These are phyloP conservation scores for Eumaeus atala DNA, from an alignment of 1,140 invertebrate species.

Conservation along the genomic window DNA sequence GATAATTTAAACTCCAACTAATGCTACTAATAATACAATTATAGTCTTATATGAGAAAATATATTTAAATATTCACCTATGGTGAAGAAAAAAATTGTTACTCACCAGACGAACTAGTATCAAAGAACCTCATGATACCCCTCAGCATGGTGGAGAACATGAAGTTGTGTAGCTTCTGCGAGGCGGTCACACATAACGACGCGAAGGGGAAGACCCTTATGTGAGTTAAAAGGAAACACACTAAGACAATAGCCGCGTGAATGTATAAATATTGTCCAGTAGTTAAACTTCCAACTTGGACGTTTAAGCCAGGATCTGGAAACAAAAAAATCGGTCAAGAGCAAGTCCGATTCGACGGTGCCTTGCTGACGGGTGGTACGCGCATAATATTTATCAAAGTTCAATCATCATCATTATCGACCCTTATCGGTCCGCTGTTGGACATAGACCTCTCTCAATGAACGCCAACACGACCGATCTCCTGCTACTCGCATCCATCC, in stretches of 20 bases:
- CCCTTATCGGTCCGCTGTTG: no score
- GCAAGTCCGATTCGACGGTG: no score
- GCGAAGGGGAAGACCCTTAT: slow-evolving; percentile 75
- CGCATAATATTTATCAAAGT: no score
- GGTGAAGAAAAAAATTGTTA: not conserved
- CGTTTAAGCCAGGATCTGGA: slow-evolving; percentile 47
- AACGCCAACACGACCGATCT: no score
- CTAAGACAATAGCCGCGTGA: slow-evolving; percentile 39
- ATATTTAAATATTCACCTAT: no score
- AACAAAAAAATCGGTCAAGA: slow-evolving; percentile 9
- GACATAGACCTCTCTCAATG: no score
- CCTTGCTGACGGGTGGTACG: no score
- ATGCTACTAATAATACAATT: no score
- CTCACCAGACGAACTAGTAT: slow-evolving; percentile 84
- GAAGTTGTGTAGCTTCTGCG: slow-evolving; percentile 76
- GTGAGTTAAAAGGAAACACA: slow-evolving; percentile 41
- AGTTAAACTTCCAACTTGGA: slow-evolving; percentile 53
- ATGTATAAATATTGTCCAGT: slow-evolving; percentile 55
- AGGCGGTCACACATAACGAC: slow-evolving; percentile 74
- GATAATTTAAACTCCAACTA: no score
- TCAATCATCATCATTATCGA: no score
- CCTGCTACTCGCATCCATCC: no score
- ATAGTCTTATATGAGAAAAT: no score
- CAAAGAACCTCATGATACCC: slow-evolving; percentile 89
- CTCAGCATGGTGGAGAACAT: slow-evolving; percentile 80